Conservation (phyloP, 37 sponge, comb jelly and placozoan genomes). For the Hexactinellida sp. region DNA sequence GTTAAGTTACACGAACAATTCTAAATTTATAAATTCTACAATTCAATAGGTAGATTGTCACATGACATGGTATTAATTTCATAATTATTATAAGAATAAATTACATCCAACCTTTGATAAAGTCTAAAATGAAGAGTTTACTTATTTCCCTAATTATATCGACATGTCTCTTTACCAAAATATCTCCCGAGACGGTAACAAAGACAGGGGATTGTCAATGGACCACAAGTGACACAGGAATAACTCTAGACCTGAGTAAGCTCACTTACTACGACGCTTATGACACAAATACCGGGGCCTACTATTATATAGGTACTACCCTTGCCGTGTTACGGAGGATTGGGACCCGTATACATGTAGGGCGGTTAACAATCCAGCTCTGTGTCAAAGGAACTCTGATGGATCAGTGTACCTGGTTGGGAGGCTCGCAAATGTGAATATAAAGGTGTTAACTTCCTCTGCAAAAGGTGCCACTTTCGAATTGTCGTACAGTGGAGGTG, state of each 20-base stretch:
- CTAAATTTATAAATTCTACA: not conserved
- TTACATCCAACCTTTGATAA: too few relatives aligned
- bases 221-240: not conserved
- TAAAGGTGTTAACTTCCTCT: not conserved
- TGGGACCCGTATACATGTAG: not conserved
- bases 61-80: too few relatives aligned
- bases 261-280: not conserved
- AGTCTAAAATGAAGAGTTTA: too few relatives aligned
- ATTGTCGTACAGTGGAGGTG: not conserved
- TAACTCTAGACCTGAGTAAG: not conserved
- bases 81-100: too few relatives aligned
- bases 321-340: not conserved
- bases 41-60: too few relatives aligned
- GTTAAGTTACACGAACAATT: not conserved
- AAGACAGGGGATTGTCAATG: not conserved
- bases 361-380: not conserved
- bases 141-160: too few relatives aligned
- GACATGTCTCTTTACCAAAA: not conserved
- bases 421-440: not conserved
- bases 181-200: not conserved
- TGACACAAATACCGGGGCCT: too few relatives aligned
- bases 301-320: not conserved
- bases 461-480: not conserved
- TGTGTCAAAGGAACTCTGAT: not conserved
- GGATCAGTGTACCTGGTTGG: not conserved